A percentile compares a stretch with the other conserved stretches of the same genome.
These are phyloP conservation scores for Stenichneumon culpator DNA, from an alignment of 2,888 invertebrate genomes.

Conservation along the genomic window DNA sequence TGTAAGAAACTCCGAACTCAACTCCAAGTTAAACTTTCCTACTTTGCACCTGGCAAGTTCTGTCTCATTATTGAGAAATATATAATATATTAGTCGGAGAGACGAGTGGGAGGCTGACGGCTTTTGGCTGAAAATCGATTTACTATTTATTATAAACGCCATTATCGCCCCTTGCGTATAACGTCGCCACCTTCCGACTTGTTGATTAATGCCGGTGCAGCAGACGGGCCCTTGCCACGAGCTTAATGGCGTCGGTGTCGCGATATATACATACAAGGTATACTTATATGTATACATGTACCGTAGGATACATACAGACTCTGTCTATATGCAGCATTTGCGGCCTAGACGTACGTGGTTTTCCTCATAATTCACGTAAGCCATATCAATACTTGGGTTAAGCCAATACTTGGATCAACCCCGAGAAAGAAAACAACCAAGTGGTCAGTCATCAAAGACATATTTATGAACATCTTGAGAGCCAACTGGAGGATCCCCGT, in stretches of 20 bases:
- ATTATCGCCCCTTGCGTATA: conserved; percentile 43
- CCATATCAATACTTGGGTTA: conserved; percentile 4
- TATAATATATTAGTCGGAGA: neutral
- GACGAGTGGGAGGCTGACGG: neutral
- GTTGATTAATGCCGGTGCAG: conserved; percentile 51
- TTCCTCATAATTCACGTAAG: conserved; percentile 13
- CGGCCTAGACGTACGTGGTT: neutral
- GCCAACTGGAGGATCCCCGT: conserved; percentile 6
- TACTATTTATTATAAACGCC: conserved; percentile 67
- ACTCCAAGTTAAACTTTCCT: neutral
- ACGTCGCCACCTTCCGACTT: conserved; percentile 23
- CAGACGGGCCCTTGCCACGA: conserved; percentile 27
- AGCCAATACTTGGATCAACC: conserved; percentile 25
- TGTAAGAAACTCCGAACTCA: neutral
- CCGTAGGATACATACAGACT: neutral
- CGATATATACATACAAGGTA: neutral
- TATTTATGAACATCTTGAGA: neutral
- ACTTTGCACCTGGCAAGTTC: neutral
- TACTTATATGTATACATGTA: too few relatives aligned
- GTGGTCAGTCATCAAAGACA: neutral
- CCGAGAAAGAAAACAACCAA: neutral
- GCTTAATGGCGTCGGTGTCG: conserved; percentile 27
- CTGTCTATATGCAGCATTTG: neutral
- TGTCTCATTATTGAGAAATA: conserved; percentile 9
- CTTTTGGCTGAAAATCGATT: conserved; percentile 62